phyloP scores from a whole-genome alignment of 35 echinoderm and acorn worm species.

The Eucidaris tribuloides region DNA sequence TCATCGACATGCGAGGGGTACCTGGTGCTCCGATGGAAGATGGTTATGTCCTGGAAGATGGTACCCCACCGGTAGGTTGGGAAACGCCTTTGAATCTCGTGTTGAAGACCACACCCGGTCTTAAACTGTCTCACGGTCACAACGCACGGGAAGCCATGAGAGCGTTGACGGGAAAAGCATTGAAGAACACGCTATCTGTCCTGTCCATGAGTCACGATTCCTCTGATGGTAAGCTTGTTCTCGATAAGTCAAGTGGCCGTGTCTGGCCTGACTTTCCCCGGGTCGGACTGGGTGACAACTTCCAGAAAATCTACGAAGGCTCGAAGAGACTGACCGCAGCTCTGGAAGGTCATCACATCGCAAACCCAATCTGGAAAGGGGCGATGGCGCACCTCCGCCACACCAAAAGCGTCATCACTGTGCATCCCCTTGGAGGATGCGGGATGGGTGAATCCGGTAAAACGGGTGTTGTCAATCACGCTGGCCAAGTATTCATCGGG shows the following conservation, averaged over 20 bases:
- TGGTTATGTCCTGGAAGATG: slow-evolving; percentile 61
- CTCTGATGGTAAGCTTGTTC: slow-evolving; percentile 34
- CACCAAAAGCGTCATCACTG: slow-evolving; percentile 59
- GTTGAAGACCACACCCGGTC: slow-evolving; percentile 69
- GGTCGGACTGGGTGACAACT: slow-evolving; percentile 68
- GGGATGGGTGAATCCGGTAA: slow-evolving; percentile 65
- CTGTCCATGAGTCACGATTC: slow-evolving; percentile 79
- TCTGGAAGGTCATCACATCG: slow-evolving; percentile 61
- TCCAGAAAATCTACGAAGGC: slow-evolving; percentile 39
- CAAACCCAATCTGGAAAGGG: slow-evolving; percentile 81
- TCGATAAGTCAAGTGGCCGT: slow-evolving; percentile 56
- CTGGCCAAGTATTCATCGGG: slow-evolving; percentile 53
- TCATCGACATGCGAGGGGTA: slow-evolving; percentile 57
- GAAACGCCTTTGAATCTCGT: slow-evolving; percentile 66
- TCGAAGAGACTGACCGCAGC: slow-evolving; percentile 39
- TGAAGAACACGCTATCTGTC: slow-evolving; percentile 58
- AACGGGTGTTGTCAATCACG: slow-evolving; percentile 69
- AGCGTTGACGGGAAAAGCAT: slow-evolving; percentile 52
- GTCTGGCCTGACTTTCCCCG: slow-evolving; percentile 58
- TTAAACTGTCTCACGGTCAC: slow-evolving; percentile 28
- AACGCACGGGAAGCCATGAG: slow-evolving; percentile 50
- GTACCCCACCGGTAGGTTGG: slow-evolving; percentile 46
- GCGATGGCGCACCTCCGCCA: slow-evolving; percentile 35
- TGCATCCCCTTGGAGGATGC: slow-evolving; percentile 79
- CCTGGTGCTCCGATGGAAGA: slow-evolving; percentile 38